Evolutionary conservation across 2,113 vertebrate genomes (phyloP).

Genomic region (Brachyhypopomus gauderio): DNA sequence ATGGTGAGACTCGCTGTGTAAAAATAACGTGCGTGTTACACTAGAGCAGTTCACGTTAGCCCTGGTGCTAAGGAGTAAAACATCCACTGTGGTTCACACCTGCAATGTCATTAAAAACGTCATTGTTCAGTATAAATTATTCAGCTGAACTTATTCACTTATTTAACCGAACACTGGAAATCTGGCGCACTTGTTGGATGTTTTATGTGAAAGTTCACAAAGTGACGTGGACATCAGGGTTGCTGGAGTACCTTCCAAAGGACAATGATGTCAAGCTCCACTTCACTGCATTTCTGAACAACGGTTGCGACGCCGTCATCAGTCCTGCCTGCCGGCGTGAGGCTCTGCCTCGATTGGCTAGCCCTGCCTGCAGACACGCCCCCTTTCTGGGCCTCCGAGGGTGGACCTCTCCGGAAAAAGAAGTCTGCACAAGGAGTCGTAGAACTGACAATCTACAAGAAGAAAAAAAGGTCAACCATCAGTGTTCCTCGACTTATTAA

Average conservation of each 20-base stretch:
- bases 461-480: neutral
- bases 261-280: slow-evolving; percentile 88
- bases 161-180: no score
- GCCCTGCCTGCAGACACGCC: slow-evolving; percentile 32
- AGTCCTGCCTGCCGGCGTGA: neutral
- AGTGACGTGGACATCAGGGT: neutral
- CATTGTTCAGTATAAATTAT: no score
- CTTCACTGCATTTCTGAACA: slow-evolving; percentile 84
- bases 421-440: slow-evolving; percentile 96
- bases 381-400: slow-evolving; percentile 70
- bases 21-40: no score
- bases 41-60: no score
- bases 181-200: no score
- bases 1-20: no score
- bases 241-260: slow-evolving; percentile 88
- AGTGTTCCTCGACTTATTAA: no score
- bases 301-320: slow-evolving; percentile 71
- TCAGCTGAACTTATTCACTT: no score
- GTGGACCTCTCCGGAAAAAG: slow-evolving; percentile 84
- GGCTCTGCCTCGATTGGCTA: slow-evolving; percentile 47
- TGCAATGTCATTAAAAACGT: no score
- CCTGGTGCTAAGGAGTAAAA: no score
- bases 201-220: neutral
- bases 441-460: slow-evolving; percentile 87
- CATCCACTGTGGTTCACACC: no score